Evolutionary conservation across 2,888 invertebrate species (phyloP).

Genomic region (Stenolophus ochropezus): DNA sequence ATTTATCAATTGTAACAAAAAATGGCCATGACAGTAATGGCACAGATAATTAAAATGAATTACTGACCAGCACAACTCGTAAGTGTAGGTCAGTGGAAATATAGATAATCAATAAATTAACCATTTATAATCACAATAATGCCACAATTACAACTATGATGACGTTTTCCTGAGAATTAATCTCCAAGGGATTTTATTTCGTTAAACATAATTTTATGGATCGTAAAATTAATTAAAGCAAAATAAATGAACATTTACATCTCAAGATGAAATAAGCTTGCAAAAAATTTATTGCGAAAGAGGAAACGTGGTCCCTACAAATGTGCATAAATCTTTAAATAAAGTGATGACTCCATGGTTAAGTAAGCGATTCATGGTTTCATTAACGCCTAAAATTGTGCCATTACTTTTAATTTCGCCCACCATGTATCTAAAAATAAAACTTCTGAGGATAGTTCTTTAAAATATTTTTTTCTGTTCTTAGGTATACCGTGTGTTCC

Average conservation of each 20-base stretch:
- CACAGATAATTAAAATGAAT: slow-evolving; percentile 20
- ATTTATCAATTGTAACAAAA: neutral
- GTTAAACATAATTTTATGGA: slow-evolving; percentile 39
- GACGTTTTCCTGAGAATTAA: neutral
- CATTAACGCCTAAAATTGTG: neutral
- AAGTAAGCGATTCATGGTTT: neutral
- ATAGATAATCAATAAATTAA: slow-evolving; percentile 43
- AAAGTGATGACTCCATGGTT: slow-evolving; percentile 4
- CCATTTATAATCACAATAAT: too few species aligned
- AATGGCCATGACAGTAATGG: neutral
- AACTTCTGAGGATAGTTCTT: too few species aligned
- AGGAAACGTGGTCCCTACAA: neutral
- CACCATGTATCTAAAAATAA: neutral
- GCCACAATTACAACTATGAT: neutral
- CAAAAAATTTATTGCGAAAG: slow-evolving; percentile 19
- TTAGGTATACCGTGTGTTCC: too few species aligned
- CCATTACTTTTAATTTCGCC: neutral
- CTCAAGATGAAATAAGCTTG: slow-evolving; percentile 23
- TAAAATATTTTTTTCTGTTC: too few species aligned
- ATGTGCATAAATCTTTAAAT: slow-evolving; percentile 11
- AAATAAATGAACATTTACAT: slow-evolving; percentile 39
- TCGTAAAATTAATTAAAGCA: slow-evolving; percentile 35
- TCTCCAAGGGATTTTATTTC: slow-evolving; percentile 44
- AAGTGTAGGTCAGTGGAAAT: slow-evolving; percentile 29
- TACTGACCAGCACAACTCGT: slow-evolving; percentile 4